Base-by-base conservation (phyloP, 2,888 invertebrate species). In the Molanna angustata region DNA sequence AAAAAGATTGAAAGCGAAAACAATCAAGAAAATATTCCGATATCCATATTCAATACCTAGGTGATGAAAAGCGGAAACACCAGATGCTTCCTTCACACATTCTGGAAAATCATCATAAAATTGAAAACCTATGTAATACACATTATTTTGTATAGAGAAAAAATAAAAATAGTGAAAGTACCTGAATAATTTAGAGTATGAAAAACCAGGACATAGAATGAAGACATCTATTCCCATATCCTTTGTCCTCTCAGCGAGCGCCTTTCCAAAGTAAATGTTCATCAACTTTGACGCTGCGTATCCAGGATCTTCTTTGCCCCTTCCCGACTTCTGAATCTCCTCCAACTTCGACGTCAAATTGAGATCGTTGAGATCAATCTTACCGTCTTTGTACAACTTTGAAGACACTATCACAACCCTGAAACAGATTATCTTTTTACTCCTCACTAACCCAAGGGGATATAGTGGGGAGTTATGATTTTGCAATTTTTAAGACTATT, bases 261-360 rank as follows among this genome's bases (percentile, higher is more conserved):
- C 84, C 56, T 73, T 70, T n/a, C 80, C 81, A 67, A 88, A 89
- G 65, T 88, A 85, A 2, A 80, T 78, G 65, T 89, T 89, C 64
- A 86, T 87, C 43, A 90, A 68, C 71, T 90, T 91, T 0, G 89
- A 88, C 67, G 88, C 86, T 56, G 80, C 79, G 65, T 91, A 91
- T 1, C 80, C 81, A 9, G 81, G 75, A 65, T 84, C 84, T 44
- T 67, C 68, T 1, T 72, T 69, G 6, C 33, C 20, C 1, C 65
- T 64, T n/a, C 67, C 67, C 14, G 68, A 70, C 31, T 62, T 64
- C 61, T 72, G 71, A 0, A 71, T 70, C 11, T 61, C 57, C 42
- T 73, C 72, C 0, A 71, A 70, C 11, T 61, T 57, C 45, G 72
- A 71, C 62, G 76, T 80, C 43, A 79, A 67, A 65, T 85, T 85